Conservation (phyloP, 1,140 invertebrate genomes). For the Camponotus pennsylvanicus region DNA sequence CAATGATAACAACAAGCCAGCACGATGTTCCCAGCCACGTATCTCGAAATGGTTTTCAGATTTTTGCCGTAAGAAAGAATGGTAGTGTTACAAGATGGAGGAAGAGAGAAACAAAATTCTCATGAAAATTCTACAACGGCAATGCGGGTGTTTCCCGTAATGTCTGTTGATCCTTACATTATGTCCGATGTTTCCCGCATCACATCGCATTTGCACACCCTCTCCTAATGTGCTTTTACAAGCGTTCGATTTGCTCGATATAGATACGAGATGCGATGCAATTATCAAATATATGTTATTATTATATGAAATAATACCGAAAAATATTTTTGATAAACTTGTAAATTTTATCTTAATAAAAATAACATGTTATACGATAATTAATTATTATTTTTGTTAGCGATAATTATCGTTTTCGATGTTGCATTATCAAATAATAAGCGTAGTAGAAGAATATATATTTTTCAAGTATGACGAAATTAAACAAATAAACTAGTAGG, state of each 20-base stretch:
- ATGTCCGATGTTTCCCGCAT: constrained; percentile 29
- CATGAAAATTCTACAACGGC: constrained; percentile 62
- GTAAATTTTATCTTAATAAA: not conserved
- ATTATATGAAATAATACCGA: not conserved
- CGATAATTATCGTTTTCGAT: constrained; percentile 11
- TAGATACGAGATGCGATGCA: not conserved
- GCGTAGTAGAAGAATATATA: not conserved
- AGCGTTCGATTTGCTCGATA: constrained; percentile 24
- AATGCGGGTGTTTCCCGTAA: constrained; percentile 52
- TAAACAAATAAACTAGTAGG: constrained; percentile 25
- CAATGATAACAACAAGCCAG: constrained; percentile 31
- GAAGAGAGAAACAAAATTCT: constrained; percentile 32
- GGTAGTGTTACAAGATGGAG: not conserved
- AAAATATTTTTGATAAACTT: not conserved
- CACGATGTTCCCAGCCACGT: constrained; percentile 52
- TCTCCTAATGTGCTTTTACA: constrained; percentile 21
- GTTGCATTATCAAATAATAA: constrained; percentile 12
- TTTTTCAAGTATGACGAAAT: not conserved
- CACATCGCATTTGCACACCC: constrained; percentile 17
- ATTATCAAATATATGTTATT: constrained; percentile 13
- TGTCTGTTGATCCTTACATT: constrained; percentile 56
- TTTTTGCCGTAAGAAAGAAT: constrained; percentile 71
- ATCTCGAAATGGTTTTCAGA: constrained; percentile 80
- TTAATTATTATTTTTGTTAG: too few species aligned
- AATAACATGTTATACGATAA: too few species aligned